Evolutionary conservation across 1,140 invertebrate species (phyloP), one percentile per base, ranked within the genome.

Genomic region (Diorhabda sublineata): DNA sequence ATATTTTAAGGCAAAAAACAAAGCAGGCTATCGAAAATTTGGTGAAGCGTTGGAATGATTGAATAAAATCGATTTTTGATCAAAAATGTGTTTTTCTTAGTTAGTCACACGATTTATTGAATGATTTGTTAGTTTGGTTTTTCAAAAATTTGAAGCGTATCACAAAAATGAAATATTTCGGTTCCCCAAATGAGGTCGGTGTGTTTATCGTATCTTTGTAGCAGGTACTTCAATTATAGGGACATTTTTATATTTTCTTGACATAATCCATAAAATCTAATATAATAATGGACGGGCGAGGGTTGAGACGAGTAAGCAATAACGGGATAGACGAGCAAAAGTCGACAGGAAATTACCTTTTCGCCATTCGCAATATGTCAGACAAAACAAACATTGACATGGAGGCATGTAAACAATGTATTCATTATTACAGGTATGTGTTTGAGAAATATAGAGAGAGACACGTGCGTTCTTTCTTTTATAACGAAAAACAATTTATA

Each of bases 361-460:
- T 68, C 71, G 71, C 69, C 70, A 68, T 71, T 73, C 71, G 75
- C 75, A 76, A 76, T 76, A 76, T 76, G 75, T 76, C 73, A 70
- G 75, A 73, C 70, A 76, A 62, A 65, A 71, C 72, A 76, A 76
- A 76, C 75, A 76, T 71, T 76, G 75, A 75, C 75, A 74, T 76
- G 73, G 74, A 57, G 69, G 59, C 66, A 43, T 65, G 75, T 72
- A 76, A 76, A 76, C 75, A 76, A 75, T 76, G 73, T 73, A 67
- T 60, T 74, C 73, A 71, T 73, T 76, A 74, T 74, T 75, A 74
- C 73, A 73, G 74, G 73, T 76, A 74, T 74, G n/a, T 66, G 11
- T 9, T 43, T 63, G 26, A 52, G 58, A 11, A 26, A 60, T 60
- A 60, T 60, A 6, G 58, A 60, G 58, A 42, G 4, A 52, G 47